Conservation (phyloP, 2,113 vertebrate genomes). For the Clinocottus analis region DNA sequence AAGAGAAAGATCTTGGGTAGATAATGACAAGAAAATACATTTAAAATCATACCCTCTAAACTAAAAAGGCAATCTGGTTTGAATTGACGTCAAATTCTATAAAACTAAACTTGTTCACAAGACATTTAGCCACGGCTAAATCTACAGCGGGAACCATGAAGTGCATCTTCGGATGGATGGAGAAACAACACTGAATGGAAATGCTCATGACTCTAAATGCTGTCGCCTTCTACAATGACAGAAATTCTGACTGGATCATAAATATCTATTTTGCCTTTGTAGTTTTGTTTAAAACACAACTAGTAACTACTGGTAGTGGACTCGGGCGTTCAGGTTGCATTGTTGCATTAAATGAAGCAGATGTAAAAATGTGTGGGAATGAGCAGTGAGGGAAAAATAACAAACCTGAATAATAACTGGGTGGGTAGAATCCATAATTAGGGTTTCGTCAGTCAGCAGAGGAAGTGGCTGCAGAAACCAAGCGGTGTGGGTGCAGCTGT, state of each 20-base stretch:
- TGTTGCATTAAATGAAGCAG: background rate
- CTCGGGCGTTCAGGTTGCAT: background rate
- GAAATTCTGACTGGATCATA: background rate
- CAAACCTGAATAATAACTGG: background rate
- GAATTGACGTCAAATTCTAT: too few species aligned
- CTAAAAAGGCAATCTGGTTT: too few species aligned
- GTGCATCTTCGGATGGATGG: too few species aligned
- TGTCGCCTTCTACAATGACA: background rate
- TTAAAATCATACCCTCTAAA: too few species aligned
- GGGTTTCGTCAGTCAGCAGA: slow-evolving; percentile 8
- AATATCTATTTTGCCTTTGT: background rate
- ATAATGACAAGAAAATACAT: too few species aligned
- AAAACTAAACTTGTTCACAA: too few species aligned
- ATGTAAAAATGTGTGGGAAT: background rate
- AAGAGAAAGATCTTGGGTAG: too few species aligned
- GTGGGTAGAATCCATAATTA: slow-evolving; percentile 9
- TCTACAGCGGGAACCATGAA: too few species aligned
- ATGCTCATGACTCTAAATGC: too few species aligned
- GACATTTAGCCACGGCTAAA: too few species aligned
- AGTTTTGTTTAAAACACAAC: background rate
- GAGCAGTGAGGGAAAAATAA: background rate
- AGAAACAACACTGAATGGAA: too few species aligned
- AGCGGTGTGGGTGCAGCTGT: slow-evolving; percentile 31
- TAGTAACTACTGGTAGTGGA: background rate
- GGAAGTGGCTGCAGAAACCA: slow-evolving; percentile 34